These are phyloP conservation scores for Rhopalosiphum nymphaeae DNA, from an alignment of 2,888 invertebrate species.

Conservation along the genomic window DNA sequence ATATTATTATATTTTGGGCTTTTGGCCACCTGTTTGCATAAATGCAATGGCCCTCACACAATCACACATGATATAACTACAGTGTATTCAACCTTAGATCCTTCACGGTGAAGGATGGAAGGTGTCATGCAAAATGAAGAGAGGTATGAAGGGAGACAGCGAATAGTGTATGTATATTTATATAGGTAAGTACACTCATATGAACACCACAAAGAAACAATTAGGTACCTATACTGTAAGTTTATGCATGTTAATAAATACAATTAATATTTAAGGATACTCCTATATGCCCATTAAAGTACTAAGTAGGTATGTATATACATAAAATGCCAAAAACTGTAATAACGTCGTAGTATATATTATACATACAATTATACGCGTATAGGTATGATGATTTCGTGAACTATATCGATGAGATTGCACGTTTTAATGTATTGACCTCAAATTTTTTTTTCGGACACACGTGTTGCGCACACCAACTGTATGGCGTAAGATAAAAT, in stretches of 20 bases:
- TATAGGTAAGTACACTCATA: neutral
- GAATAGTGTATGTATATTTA: neutral
- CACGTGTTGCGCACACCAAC: conserved; percentile 49
- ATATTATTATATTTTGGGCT: neutral
- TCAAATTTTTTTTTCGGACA: conserved; percentile 37
- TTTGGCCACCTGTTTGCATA: conserved; percentile 53
- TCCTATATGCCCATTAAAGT: neutral
- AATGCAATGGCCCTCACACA: conserved; percentile 26
- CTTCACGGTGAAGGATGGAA: neutral
- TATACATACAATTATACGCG: neutral
- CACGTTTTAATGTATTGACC: conserved; percentile 31
- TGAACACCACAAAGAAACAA: neutral
- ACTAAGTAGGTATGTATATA: neutral
- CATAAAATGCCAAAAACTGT: neutral
- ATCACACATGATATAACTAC: conserved; percentile 22
- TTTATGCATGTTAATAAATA: neutral
- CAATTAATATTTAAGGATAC: neutral
- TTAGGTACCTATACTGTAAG: neutral
- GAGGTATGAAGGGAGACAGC: neutral
- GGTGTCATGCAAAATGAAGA: neutral
- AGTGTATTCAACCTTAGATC: conserved; percentile 27
- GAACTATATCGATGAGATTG: neutral
- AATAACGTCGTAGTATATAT: neutral
- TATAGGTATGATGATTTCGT: neutral
- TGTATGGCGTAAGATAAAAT: neutral